phyloP scores from a whole-genome alignment of 2,888 invertebrate species.

The Allacma fusca region DNA sequence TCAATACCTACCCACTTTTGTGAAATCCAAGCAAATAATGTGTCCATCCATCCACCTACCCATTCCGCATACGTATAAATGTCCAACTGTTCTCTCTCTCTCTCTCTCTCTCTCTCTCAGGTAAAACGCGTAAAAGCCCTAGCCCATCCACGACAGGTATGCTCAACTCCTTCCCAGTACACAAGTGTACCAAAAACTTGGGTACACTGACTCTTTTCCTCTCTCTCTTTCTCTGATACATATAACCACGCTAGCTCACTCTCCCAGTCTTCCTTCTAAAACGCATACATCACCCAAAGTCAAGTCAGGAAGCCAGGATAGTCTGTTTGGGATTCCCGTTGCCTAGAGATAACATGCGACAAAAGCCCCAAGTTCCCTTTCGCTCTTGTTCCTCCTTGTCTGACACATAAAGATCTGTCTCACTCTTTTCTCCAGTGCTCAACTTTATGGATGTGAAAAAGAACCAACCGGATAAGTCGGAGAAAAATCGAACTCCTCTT shows the following conservation, averaged over 20 bases:
- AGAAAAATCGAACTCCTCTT: conserved; percentile 50
- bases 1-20: conserved; percentile 38
- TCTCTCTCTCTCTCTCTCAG: conserved; percentile 7
- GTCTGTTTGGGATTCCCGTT: conserved; percentile 51
- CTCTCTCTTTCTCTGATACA: not conserved
- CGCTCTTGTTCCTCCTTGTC: conserved; percentile 28
- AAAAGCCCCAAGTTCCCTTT: conserved; percentile 30
- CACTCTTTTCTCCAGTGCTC: conserved; percentile 24
- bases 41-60: conserved; percentile 22
- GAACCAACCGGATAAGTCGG: conserved; percentile 49
- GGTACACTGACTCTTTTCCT: conserved; percentile 16
- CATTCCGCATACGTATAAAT: conserved; percentile 26
- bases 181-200: conserved; percentile 10
- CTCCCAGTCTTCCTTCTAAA: conserved; percentile 25
- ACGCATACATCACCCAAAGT: conserved; percentile 34
- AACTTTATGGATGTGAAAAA: conserved; percentile 41
- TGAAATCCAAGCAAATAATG: conserved; percentile 32
- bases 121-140: not conserved
- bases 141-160: conserved; percentile 24
- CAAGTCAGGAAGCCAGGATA: conserved; percentile 39
- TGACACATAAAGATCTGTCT: conserved; percentile 35
- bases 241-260: not conserved
- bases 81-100: conserved; percentile 12
- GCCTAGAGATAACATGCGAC: conserved; percentile 48
- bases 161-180: not conserved